These are phyloP conservation scores for Campoplex capitator DNA, from an alignment of 2,888 invertebrate species.

Conservation along the genomic window DNA sequence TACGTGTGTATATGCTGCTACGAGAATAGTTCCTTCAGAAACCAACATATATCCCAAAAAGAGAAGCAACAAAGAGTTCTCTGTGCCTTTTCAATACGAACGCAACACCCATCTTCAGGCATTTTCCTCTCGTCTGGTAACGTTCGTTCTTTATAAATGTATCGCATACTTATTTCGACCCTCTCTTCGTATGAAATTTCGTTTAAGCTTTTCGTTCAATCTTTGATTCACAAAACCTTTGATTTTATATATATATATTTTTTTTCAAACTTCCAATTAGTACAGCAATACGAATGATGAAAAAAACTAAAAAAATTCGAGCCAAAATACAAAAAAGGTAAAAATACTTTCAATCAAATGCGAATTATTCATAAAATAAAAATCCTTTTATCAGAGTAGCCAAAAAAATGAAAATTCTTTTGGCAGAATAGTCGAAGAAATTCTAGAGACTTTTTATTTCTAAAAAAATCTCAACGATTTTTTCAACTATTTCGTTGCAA, in stretches of 20 bases:
- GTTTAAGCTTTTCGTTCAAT: background rate
- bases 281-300: background rate
- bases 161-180: background rate
- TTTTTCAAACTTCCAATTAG: background rate
- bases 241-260: background rate
- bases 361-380: too few species aligned
- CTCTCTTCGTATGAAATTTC: background rate
- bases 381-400: too few species aligned
- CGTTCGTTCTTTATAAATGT: background rate
- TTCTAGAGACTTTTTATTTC: too few species aligned
- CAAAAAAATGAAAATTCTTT: too few species aligned
- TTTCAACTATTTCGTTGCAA: too few species aligned
- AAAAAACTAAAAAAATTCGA: too few species aligned
- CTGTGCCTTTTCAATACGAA: conserved; percentile 51
- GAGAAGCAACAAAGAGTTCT: conserved; percentile 73
- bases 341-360: too few species aligned
- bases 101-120: conserved; percentile 41
- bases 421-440: too few species aligned
- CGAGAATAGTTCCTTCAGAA: conserved; percentile 17
- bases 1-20: conserved; percentile 10
- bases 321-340: too few species aligned
- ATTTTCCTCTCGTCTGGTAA: conserved; percentile 49
- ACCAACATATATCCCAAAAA: conserved; percentile 44
- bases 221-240: background rate
- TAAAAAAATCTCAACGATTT: too few species aligned